These are phyloP conservation scores for Neogobius melanostomus DNA, from an alignment of 2,113 vertebrate genomes.

Conservation along the genomic window DNA sequence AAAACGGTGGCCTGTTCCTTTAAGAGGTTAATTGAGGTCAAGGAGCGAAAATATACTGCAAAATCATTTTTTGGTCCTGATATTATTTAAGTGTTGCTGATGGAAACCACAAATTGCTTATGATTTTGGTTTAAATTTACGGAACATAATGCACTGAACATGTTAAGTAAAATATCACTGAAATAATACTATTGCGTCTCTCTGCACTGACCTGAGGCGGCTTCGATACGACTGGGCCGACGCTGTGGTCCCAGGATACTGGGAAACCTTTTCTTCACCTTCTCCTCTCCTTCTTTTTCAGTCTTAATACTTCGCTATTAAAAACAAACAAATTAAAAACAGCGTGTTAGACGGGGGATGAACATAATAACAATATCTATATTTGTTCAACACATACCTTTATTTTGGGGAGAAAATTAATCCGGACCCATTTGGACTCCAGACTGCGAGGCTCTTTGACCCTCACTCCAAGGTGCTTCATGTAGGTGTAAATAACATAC, in stretches of 20 bases:
- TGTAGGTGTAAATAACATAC: slow-evolving; percentile 90
- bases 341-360: not conserved
- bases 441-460: slow-evolving; percentile 90
- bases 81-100: too few relatives aligned
- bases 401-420: slow-evolving; percentile 90
- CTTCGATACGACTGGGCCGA: slow-evolving; percentile 86
- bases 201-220: slow-evolving; percentile 80
- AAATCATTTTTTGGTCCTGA: too few relatives aligned
- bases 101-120: too few relatives aligned
- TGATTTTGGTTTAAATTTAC: too few relatives aligned
- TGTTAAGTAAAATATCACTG: too few relatives aligned
- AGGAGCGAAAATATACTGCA: too few relatives aligned
- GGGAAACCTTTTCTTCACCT: slow-evolving; percentile 88
- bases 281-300: slow-evolving; percentile 93
- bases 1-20: too few relatives aligned
- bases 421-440: slow-evolving; percentile 88
- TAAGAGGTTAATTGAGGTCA: too few relatives aligned
- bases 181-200: not conserved
- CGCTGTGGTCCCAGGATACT: slow-evolving; percentile 89
- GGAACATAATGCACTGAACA: too few relatives aligned
- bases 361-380: not conserved
- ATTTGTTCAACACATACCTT: slow-evolving; percentile 75
- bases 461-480: slow-evolving; percentile 94
- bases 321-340: not conserved
- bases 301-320: slow-evolving; percentile 89